These are phyloP conservation scores for Erebia ligea DNA, from an alignment of 2,888 invertebrate species.

Conservation along the genomic window DNA sequence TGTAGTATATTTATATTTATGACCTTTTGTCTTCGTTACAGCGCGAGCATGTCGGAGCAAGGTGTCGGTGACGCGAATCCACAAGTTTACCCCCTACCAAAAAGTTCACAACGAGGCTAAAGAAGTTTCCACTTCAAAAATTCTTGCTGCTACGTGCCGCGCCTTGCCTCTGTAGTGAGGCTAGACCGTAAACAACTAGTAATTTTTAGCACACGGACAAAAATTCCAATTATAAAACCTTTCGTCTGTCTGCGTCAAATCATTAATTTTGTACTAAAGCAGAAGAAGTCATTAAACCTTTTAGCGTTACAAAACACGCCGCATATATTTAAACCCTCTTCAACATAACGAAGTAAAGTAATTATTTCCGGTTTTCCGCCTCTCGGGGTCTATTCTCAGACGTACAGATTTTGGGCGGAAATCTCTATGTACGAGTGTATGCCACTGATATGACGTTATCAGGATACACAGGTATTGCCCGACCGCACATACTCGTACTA, in stretches of 20 bases:
- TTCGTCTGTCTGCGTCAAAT: not conserved
- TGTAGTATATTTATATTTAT: too few relatives aligned
- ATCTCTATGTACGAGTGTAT: not conserved
- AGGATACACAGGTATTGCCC: not conserved
- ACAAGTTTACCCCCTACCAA: too few relatives aligned
- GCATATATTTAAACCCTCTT: slow-evolving; percentile 27
- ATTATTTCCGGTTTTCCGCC: slow-evolving; percentile 32
- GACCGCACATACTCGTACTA: too few relatives aligned
- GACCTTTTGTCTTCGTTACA: too few relatives aligned
- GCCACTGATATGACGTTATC: not conserved
- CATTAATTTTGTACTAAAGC: slow-evolving; percentile 9
- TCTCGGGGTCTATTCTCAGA: slow-evolving; percentile 25
- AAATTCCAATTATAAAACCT: not conserved
- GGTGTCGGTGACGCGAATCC: too few relatives aligned
- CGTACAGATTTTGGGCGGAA: slow-evolving; percentile 12
- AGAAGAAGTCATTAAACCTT: slow-evolving; percentile 23
- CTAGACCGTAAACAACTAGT: too few relatives aligned
- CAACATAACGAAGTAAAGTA: slow-evolving; percentile 32
- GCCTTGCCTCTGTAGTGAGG: too few relatives aligned
- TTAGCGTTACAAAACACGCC: slow-evolving; percentile 23
- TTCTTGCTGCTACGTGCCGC: too few relatives aligned
- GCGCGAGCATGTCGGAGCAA: too few relatives aligned
- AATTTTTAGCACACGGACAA: too few relatives aligned
- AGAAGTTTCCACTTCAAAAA: too few relatives aligned
- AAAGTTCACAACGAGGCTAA: too few relatives aligned